phyloP scores from a whole-genome alignment of 2,797 vertebrate genomes.

The Rhincodon typus region DNA sequence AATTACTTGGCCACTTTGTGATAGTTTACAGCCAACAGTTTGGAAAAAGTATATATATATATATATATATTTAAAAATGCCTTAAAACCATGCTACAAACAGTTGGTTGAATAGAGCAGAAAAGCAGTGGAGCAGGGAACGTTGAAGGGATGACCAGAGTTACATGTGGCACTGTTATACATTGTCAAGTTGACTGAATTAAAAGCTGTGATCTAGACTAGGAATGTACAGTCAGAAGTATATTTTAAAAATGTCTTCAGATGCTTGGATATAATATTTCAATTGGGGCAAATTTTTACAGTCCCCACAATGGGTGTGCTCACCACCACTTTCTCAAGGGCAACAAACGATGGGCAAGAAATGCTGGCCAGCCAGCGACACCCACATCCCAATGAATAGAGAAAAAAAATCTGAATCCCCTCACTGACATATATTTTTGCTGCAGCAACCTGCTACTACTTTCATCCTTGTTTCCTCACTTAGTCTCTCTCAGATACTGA shows the following conservation, averaged over 20 bases:
- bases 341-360: no score
- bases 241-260: background rate
- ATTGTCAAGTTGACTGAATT: background rate
- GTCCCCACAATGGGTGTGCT: background rate
- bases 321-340: no score
- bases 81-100: background rate
- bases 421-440: background rate
- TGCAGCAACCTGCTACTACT: background rate
- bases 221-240: background rate
- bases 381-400: no score
- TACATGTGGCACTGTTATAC: background rate
- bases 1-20: background rate
- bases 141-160: background rate
- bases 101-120: background rate
- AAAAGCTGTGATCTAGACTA: background rate
- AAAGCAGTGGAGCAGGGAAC: background rate
- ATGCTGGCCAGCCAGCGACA: no score
- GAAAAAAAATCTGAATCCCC: background rate
- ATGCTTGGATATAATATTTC: background rate
- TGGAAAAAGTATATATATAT: background rate
- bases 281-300: background rate
- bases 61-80: no score
- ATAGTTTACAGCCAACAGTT: background rate
- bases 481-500: background rate
- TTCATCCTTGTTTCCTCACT: background rate